Evolutionary conservation across 2,797 vertebrate species (phyloP).

Genomic region (Pterois miles): DNA sequence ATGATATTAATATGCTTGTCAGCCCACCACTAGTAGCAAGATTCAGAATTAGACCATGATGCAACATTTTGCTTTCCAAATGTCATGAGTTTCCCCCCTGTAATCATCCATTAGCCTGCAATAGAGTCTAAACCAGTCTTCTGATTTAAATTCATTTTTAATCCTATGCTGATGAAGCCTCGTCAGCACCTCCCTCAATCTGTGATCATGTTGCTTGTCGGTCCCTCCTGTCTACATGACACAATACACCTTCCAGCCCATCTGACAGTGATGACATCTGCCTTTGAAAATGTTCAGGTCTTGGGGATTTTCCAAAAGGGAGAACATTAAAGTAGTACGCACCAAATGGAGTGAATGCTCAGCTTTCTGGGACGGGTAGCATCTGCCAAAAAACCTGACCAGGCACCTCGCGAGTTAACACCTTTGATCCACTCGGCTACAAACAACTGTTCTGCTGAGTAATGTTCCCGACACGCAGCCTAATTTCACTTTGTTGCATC

Average conservation of each 20-base stretch:
- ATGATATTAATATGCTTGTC: neutral
- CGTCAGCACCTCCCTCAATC: neutral
- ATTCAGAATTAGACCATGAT: too few species aligned
- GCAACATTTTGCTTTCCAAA: too few species aligned
- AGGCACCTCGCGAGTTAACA: neutral
- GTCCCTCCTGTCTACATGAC: neutral
- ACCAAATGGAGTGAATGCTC: neutral
- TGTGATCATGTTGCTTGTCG: neutral
- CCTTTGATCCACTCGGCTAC: conserved; percentile 33
- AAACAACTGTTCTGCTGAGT: conserved; percentile 21
- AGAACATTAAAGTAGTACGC: neutral
- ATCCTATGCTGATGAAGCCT: neutral
- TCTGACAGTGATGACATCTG: neutral
- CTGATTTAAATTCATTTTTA: neutral
- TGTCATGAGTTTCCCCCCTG: neutral
- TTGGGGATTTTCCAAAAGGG: neutral
- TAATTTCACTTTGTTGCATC: conserved; percentile 1
- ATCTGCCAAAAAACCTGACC: conserved; percentile 13
- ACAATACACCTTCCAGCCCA: neutral
- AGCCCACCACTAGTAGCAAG: neutral
- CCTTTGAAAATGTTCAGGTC: conserved; percentile 4
- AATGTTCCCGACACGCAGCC: neutral
- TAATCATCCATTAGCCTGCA: too few species aligned
- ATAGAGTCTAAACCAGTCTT: neutral
- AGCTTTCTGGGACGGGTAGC: neutral